phyloP scores from a whole-genome alignment of 2,888 invertebrate genomes.

The Nomada flava region DNA sequence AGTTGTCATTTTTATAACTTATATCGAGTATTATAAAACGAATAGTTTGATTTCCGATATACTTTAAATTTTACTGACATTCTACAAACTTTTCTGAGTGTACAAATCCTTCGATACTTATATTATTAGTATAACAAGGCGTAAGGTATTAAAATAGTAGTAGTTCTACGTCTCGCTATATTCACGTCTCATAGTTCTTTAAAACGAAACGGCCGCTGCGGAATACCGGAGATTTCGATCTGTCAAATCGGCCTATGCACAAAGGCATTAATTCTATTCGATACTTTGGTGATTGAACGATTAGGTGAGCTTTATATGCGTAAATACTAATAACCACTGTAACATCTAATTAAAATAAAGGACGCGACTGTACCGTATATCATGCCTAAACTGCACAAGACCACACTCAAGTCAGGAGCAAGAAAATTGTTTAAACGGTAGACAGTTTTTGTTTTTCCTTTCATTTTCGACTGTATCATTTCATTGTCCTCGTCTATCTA shows the following conservation, averaged over 20 bases:
- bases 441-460: constrained; percentile 48
- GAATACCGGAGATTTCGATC: constrained; percentile 30
- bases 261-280: constrained; percentile 24
- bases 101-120: not conserved
- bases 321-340: constrained; percentile 32
- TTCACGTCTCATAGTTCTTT: constrained; percentile 26
- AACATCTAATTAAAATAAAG: constrained; percentile 29
- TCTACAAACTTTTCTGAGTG: not conserved
- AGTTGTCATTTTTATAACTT: not conserved
- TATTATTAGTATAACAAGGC: not conserved
- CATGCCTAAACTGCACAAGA: constrained; percentile 70
- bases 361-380: constrained; percentile 32
- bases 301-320: constrained; percentile 62
- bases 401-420: constrained; percentile 63
- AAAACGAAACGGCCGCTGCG: constrained; percentile 35
- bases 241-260: constrained; percentile 33
- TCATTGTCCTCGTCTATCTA: not conserved
- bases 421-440: constrained; percentile 75
- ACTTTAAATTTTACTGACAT: not conserved
- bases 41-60: not conserved
- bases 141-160: too few relatives aligned
- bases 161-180: not conserved
- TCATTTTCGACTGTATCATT: constrained; percentile 3
- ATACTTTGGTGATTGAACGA: constrained; percentile 27
- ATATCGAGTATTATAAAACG: not conserved